phyloP scores from a whole-genome alignment of 2,797 vertebrate species.

The Knipowitschia caucasica region DNA sequence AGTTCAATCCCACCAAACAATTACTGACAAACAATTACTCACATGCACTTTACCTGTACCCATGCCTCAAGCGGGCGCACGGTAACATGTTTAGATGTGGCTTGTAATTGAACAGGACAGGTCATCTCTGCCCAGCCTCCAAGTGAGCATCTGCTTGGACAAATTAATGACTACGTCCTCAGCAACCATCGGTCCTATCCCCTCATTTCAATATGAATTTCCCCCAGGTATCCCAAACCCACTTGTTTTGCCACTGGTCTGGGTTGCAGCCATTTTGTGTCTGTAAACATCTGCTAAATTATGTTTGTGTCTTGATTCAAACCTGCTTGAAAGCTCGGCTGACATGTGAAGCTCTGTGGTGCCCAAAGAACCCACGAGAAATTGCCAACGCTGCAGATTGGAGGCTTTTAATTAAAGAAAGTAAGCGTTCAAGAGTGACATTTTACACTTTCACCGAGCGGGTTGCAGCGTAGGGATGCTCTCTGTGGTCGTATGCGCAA shows the following conservation, averaged over 20 bases:
- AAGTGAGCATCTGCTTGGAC: conserved; percentile 38
- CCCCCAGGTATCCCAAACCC: conserved; percentile 31
- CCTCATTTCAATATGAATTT: conserved; percentile 46
- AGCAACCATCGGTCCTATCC: conserved; percentile 44
- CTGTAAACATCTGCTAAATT: conserved; percentile 31
- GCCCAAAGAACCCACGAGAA: conserved; percentile 22
- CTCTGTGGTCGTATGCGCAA: conserved; percentile 1
- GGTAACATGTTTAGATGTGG: conserved; percentile 21
- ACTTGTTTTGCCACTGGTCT: conserved; percentile 39
- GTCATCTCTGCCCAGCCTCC: conserved; percentile 36
- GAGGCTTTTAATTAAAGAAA: conserved; percentile 24
- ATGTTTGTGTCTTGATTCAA: conserved; percentile 20
- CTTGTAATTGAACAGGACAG: conserved; percentile 33
- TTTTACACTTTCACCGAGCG: conserved; percentile 15
- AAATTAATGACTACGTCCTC: conserved; percentile 39
- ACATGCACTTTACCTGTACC: background rate
- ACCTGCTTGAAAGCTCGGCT: conserved; percentile 17
- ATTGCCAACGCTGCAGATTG: conserved; percentile 12
- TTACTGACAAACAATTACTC: too few relatives aligned
- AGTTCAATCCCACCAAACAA: too few relatives aligned
- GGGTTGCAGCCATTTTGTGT: conserved; percentile 23
- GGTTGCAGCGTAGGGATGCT: conserved; percentile 9
- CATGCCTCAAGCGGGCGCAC: background rate
- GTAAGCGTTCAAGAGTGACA: background rate
- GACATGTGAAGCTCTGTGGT: conserved; percentile 26